Evolutionary conservation across 2,113 vertebrate genomes (phyloP).

Genomic region (Parotia lawesii): DNA sequence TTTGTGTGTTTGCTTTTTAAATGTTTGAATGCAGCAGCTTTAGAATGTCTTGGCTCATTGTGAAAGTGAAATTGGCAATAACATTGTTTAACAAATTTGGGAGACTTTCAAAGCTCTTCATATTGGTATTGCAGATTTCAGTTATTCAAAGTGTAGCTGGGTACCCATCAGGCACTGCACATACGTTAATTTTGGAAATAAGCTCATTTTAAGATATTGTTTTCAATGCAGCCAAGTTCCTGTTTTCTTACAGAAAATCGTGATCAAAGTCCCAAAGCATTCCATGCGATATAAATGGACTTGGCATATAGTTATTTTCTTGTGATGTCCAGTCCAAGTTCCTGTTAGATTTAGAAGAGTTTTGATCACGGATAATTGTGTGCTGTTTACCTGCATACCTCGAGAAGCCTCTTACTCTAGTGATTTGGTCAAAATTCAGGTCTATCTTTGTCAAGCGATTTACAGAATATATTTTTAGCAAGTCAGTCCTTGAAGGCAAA

Average conservation of each 20-base stretch:
- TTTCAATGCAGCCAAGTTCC: slow-evolving; percentile 46
- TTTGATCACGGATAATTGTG: slow-evolving; percentile 27
- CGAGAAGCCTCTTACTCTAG: not conserved
- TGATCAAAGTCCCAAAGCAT: slow-evolving; percentile 30
- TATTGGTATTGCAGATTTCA: slow-evolving; percentile 9
- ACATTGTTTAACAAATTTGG: slow-evolving; percentile 38
- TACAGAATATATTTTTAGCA: slow-evolving; percentile 19
- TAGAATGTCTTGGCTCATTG: slow-evolving; percentile 34
- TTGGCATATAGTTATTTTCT: slow-evolving; percentile 39
- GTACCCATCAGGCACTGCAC: slow-evolving; percentile 49
- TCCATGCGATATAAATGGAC: slow-evolving; percentile 35
- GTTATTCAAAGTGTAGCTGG: slow-evolving; percentile 42
- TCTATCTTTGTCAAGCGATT: not conserved
- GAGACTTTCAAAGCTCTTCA: slow-evolving; percentile 44
- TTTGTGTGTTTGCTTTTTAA: slow-evolving; percentile 41
- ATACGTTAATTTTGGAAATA: slow-evolving; percentile 55
- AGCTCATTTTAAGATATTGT: slow-evolving; percentile 48
- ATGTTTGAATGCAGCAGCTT: slow-evolving; percentile 40
- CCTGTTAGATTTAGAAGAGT: slow-evolving; percentile 24
- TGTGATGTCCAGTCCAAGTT: slow-evolving; percentile 57
- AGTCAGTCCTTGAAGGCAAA: not conserved
- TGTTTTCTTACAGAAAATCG: slow-evolving; percentile 41
- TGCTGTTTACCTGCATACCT: slow-evolving; percentile 41
- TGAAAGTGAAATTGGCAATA: slow-evolving; percentile 50
- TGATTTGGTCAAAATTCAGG: slow-evolving; percentile 14